Percentiles rank a stretch among this genome's conserved stretches.
These are phyloP conservation scores for Solea solea DNA, from an alignment of 2,113 vertebrate genomes.

Conservation along the genomic window DNA sequence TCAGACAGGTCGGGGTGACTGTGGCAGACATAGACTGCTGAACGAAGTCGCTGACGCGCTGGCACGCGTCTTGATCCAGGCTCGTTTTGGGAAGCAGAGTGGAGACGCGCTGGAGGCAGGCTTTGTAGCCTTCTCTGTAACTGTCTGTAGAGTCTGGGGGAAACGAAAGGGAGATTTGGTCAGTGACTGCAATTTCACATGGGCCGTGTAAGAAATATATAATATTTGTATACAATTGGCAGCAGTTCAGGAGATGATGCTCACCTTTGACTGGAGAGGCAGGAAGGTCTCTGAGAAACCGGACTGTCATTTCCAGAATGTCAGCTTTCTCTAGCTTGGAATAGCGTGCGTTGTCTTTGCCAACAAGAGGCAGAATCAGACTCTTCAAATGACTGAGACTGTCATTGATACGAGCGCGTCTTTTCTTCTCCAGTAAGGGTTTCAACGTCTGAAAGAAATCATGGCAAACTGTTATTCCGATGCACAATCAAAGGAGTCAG, in stretches of 20 bases:
- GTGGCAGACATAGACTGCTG: slow-evolving; percentile 66
- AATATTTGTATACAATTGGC: not conserved
- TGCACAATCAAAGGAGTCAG: not conserved
- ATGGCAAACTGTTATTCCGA: slow-evolving; percentile 25
- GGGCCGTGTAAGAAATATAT: not conserved
- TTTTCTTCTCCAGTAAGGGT: slow-evolving; percentile 85
- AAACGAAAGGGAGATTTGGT: slow-evolving; percentile 1
- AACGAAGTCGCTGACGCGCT: slow-evolving; percentile 81
- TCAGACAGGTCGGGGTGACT: slow-evolving; percentile 62
- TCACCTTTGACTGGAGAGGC: slow-evolving; percentile 76
- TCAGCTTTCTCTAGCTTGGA: slow-evolving; percentile 93
- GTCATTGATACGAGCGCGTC: slow-evolving; percentile 88
- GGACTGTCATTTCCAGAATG: slow-evolving; percentile 93
- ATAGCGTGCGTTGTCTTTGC: slow-evolving; percentile 86
- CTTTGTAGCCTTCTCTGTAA: slow-evolving; percentile 86
- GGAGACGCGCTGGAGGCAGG: slow-evolving; percentile 85
- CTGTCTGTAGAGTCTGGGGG: slow-evolving; percentile 76
- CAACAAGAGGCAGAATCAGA: slow-evolving; percentile 87
- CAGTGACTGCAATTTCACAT: slow-evolving; percentile 10
- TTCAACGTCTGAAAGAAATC: slow-evolving; percentile 82
- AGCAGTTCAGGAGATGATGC: slow-evolving; percentile 20
- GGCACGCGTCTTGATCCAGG: slow-evolving; percentile 77
- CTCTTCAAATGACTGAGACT: slow-evolving; percentile 86
- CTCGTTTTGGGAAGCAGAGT: slow-evolving; percentile 78
- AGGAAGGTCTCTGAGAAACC: slow-evolving; percentile 85